Evolutionary conservation across 1,140 invertebrate genomes (phyloP), one percentile per base, ranked within the genome.

Genomic region (Latrodectus geometricus): DNA sequence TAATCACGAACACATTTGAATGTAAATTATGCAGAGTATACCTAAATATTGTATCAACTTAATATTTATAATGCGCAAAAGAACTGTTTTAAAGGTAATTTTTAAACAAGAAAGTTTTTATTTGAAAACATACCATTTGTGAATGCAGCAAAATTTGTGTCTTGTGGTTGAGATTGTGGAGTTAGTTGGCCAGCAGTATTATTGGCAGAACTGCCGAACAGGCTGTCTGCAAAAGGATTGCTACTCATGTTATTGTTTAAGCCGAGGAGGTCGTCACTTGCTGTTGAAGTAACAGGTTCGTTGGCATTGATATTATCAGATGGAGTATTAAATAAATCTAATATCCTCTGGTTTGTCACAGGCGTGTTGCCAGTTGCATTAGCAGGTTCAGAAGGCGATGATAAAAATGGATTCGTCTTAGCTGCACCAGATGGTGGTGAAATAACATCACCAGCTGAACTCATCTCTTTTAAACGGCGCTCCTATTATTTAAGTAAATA

Each of bases 141-240:
- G 66, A 88, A 88, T 14, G 84, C 21, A 17, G 70, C 79, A 73
- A 86, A 86, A 17, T 48, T 9, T n/a, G 88, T 12, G 52, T 66
- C 61, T 23, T 83, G 74, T 4, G 76, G 50, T 56, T 87, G 70
- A 20, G 73, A 69, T 68, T 82, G 88, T 12, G 61, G 23, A 54
- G 85, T 54, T 17, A 86, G 21, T 12, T 56, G 66, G 17, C 54
- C 54, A 61, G 11, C 54, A 11, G 11, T 8, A 61, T 17, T 61
- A 8, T 17, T 61, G 56, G 76, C 50, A 2, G 15, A n/a, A 4
- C 52, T 15, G 65, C 90, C 89, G 90, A 96, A 96, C 92, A 88
- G 68, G 69, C 96, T 96, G 90, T 97, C 96, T 54, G 95, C 95
- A 91, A 98, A 98, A 35, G 97, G 97, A 93, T 98, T 98, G 21